Evolutionary conservation across 2,888 invertebrate species (phyloP).

Genomic region (Timema podura): DNA sequence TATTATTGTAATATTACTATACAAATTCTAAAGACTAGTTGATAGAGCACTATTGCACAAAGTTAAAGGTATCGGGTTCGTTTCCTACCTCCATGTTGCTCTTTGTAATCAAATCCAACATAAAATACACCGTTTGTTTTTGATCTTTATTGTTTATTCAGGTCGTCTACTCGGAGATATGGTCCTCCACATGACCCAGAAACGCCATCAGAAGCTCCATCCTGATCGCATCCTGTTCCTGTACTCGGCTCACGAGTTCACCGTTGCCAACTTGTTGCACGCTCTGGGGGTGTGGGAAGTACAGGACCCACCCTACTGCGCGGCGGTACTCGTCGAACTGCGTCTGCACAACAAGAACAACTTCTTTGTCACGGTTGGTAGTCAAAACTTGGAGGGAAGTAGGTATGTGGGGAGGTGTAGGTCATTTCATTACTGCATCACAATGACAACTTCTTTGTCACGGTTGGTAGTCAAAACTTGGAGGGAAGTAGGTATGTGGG

Average conservation of each 20-base stretch:
- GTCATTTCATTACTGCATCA: no score
- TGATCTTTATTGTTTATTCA: not conserved
- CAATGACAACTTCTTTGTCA: no score
- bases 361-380: not conserved
- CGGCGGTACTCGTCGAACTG: not conserved
- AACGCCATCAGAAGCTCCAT: not conserved
- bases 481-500: not conserved
- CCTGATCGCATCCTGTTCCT: not conserved
- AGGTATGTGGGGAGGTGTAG: not conserved
- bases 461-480: not conserved
- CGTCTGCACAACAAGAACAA: not conserved
- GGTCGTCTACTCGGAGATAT: not conserved
- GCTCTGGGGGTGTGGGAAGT: not conserved
- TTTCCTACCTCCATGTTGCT: no score
- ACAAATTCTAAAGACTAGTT: no score
- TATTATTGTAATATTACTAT: no score
- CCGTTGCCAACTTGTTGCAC: not conserved
- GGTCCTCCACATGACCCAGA: not conserved
- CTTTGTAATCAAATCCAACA: no score
- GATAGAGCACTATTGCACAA: no score
- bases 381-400: not conserved
- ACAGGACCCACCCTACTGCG: not conserved
- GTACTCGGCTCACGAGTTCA: slow-evolving; percentile 1
- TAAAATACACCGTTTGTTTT: no score
- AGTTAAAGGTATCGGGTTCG: no score